These are phyloP conservation scores for Agriotes lineatus DNA, from an alignment of 2,888 invertebrate genomes.

Conservation along the genomic window DNA sequence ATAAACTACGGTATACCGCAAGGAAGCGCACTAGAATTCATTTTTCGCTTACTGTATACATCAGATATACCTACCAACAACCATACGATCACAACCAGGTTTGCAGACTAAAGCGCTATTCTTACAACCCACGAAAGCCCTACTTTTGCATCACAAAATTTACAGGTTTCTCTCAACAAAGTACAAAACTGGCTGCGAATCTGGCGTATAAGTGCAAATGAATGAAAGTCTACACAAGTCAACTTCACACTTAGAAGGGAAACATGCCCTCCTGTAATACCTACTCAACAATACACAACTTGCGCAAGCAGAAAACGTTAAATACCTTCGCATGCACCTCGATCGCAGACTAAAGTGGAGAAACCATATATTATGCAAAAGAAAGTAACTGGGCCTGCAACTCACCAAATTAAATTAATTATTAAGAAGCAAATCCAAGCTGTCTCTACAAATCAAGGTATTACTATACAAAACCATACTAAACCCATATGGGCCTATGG, in stretches of 20 bases:
- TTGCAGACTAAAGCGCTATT: slow-evolving; percentile 36
- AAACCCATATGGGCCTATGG: slow-evolving; percentile 32
- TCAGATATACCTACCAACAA: slow-evolving; percentile 36
- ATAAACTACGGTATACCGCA: slow-evolving; percentile 45
- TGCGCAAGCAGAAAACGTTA: no score
- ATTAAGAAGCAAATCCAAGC: slow-evolving; percentile 7
- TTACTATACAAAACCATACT: slow-evolving; percentile 32
- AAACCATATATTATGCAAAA: not conserved
- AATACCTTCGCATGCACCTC: slow-evolving; percentile 11
- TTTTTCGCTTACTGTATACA: slow-evolving; percentile 31
- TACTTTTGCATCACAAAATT: slow-evolving; percentile 37
- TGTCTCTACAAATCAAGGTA: slow-evolving; percentile 20
- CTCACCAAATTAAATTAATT: slow-evolving; percentile 2
- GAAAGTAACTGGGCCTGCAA: not conserved
- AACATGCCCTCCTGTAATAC: slow-evolving; percentile 43
- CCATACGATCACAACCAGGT: slow-evolving; percentile 39
- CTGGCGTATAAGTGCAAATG: slow-evolving; percentile 48
- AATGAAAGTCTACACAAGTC: slow-evolving; percentile 46
- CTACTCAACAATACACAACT: slow-evolving; percentile 19
- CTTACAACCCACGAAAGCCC: slow-evolving; percentile 31
- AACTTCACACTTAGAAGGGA: slow-evolving; percentile 47
- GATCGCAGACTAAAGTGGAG: slow-evolving; percentile 8
- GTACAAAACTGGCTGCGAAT: slow-evolving; percentile 45
- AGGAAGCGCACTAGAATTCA: slow-evolving; percentile 45
- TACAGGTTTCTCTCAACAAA: slow-evolving; percentile 43